Evolutionary conservation across 2,888 invertebrate species (phyloP).

Genomic region (Lacanobia oleracea): DNA sequence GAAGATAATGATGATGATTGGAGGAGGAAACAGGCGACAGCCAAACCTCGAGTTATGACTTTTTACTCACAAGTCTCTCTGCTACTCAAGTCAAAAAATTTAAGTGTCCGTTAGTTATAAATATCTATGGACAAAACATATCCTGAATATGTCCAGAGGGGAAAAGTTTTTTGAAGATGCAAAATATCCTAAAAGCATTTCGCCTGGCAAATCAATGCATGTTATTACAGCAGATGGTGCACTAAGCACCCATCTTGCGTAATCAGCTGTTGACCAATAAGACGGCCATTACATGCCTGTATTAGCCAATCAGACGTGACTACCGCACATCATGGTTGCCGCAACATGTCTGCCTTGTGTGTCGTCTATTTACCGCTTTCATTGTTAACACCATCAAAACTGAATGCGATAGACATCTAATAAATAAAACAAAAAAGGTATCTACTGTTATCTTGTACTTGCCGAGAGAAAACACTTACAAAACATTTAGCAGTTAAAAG

Average conservation of each 20-base stretch:
- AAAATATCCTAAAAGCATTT: neutral
- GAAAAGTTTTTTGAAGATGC: neutral
- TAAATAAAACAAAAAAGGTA: constrained; percentile 1
- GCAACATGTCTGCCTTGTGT: constrained; percentile 29
- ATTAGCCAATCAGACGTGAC: constrained; percentile 58
- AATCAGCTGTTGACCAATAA: constrained; percentile 50
- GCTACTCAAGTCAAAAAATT: no score
- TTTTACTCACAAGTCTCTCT: no score
- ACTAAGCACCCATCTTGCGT: constrained; percentile 38
- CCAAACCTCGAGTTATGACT: no score
- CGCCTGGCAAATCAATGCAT: constrained; percentile 9
- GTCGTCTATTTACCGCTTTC: constrained; percentile 26
- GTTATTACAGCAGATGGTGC: constrained; percentile 31
- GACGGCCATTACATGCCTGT: constrained; percentile 29
- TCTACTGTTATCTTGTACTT: neutral
- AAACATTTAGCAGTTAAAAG: neutral
- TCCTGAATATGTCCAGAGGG: neutral
- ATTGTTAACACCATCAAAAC: constrained; percentile 23
- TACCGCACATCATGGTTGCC: constrained; percentile 27
- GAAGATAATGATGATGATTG: no score
- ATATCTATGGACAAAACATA: neutral
- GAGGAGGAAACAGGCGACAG: no score
- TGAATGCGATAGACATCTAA: constrained; percentile 5
- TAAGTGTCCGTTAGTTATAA: neutral
- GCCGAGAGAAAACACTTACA: neutral